These are phyloP conservation scores for Odontamblyopus lacepedii DNA, from an alignment of 2,797 vertebrate genomes.

Conservation along the genomic window DNA sequence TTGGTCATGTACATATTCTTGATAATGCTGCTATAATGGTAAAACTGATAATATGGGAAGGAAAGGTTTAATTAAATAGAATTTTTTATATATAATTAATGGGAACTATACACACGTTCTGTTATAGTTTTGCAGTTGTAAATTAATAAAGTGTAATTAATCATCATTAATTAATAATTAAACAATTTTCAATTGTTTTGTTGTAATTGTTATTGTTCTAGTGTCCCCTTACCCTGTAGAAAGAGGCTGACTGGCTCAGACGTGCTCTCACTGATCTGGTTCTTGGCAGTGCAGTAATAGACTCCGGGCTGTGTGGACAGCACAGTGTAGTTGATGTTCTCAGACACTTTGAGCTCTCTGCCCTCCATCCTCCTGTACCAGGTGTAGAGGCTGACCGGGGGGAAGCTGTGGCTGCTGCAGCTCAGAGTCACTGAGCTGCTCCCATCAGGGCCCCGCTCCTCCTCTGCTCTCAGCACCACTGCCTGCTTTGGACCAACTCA, in stretches of 20 bases:
- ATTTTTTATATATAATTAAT: no score
- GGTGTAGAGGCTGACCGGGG: conserved; percentile 8
- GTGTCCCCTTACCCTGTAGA: conserved; percentile 48
- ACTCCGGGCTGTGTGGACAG: conserved; percentile 46
- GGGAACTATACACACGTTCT: no score
- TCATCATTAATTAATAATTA: no score
- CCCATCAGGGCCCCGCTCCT: not conserved
- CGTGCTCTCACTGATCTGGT: conserved; percentile 10
- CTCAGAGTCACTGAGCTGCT: conserved; percentile 37
- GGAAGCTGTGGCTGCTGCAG: conserved; percentile 57
- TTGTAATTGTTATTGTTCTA: not conserved
- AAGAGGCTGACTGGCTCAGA: conserved; percentile 45
- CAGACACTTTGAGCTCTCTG: fast-evolving
- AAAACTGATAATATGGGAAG: no score
- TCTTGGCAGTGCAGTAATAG: conserved; percentile 64
- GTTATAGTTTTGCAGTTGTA: no score
- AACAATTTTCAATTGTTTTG: not conserved
- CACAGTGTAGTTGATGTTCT: conserved; percentile 13
- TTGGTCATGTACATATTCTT: no score
- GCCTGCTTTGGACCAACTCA: conserved; percentile 65
- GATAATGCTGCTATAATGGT: no score
- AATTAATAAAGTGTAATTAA: no score
- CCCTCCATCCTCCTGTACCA: conserved; percentile 44
- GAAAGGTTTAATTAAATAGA: no score
- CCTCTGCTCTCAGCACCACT: conserved; percentile 23